Evolutionary conservation across 2,113 vertebrate genomes (phyloP), one percentile per base, ranked within the genome.

Genomic region (Nestor notabilis): DNA sequence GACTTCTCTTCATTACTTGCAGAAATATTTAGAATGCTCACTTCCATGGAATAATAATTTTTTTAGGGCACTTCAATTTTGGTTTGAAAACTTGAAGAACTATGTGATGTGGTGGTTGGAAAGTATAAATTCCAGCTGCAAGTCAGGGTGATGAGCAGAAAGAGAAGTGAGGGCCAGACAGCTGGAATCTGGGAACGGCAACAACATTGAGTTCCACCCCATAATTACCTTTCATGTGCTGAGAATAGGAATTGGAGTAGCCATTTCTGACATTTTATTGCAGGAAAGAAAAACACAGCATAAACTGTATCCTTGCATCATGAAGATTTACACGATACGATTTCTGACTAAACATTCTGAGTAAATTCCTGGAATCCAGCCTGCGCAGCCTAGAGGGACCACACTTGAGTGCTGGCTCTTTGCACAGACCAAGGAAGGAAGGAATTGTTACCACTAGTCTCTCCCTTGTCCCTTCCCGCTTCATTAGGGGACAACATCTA

Each of bases 161-260:
- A 77, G 37, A 89, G 28, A 70, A 47, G 15, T 50, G 21, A 13
- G 13, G 29, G 49, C 25, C 18, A 44, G 72, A 41, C 28, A 64
- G 17, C 50, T 74, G 47, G n/a, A 53, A 20, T 37, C 16, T 79
- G 28, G 70, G 58, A 92, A 29, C 33, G 29, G 28, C 46, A 78
- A 53, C 72, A 79, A 52, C 60, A 15, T 44, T 68, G 50, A 55
- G 75, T 90, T 75, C 72, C 39, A 84, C 49, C 19, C 77, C 47
- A 15, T 92, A 78, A 87, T 74, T 83, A 83, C 49, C 31, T 90
- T 65, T 87, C 44, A 66, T 70, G 56, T 53, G 58, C 82, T 91
- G 63, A 92, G 79, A 91, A 91, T 79, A 93, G 66, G 83, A 86
- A 83, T 94, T 75, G 19, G 49, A 86, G 79, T 94, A 90, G 79